Evolutionary conservation across 64 coral and sea anemone species (phyloP).

Genomic region (Trachythela sp.): DNA sequence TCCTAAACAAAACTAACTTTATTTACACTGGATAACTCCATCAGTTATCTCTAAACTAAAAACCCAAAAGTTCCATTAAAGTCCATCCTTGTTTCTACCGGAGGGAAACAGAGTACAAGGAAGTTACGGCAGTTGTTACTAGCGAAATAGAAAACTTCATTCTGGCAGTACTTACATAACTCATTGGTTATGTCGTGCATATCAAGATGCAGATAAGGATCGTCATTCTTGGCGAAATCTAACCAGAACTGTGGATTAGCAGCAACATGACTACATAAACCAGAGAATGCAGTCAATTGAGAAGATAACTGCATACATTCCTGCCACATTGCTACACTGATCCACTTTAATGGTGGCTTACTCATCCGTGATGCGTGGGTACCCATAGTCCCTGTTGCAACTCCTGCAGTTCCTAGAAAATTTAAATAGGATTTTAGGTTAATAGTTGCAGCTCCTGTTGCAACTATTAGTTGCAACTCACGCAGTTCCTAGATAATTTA

Average conservation of each 20-base stretch:
- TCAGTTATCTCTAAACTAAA: too few relatives aligned
- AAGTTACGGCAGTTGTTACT: too few relatives aligned
- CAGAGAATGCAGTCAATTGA: constrained; percentile 57
- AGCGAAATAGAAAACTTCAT: too few relatives aligned
- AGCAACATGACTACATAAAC: constrained; percentile 70
- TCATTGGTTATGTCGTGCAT: not conserved
- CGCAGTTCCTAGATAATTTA: too few relatives aligned
- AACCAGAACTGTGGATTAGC: constrained; percentile 71
- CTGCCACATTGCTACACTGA: constrained; percentile 74
- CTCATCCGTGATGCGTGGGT: constrained; percentile 64
- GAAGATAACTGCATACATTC: constrained; percentile 72
- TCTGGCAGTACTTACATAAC: not conserved
- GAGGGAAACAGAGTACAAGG: too few relatives aligned
- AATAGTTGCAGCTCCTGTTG: not conserved
- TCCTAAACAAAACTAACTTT: too few relatives aligned
- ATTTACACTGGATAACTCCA: too few relatives aligned
- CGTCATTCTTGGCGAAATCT: constrained; percentile 50
- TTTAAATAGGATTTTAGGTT: not conserved
- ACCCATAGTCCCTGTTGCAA: constrained; percentile 39
- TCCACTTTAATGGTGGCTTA: constrained; percentile 83
- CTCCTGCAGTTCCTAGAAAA: not conserved
- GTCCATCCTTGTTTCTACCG: too few relatives aligned
- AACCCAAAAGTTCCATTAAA: too few relatives aligned
- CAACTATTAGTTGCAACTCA: too few relatives aligned
- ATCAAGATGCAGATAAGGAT: constrained; percentile 60